Conservation (phyloP, 2,113 vertebrate species). For the Strix aluco region DNA sequence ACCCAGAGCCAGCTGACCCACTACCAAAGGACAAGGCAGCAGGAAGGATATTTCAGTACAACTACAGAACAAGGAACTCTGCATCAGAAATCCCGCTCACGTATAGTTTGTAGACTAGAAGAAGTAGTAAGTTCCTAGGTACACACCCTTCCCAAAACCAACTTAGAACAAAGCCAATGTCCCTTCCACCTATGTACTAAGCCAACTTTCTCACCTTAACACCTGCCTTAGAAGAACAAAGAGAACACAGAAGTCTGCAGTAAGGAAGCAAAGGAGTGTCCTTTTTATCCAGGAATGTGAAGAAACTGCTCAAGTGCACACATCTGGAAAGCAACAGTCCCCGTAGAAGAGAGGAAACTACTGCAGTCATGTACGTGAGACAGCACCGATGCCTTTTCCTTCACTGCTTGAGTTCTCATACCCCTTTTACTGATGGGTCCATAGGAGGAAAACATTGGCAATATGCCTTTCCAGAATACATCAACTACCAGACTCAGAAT, state of each 20-base stretch:
- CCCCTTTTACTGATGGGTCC: not conserved
- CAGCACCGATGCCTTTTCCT: not conserved
- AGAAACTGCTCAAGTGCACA: not conserved
- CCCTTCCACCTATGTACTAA: not conserved
- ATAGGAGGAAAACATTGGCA: not conserved
- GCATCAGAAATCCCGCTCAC: not conserved
- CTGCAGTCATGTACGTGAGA: not conserved
- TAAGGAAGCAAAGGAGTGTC: not conserved
- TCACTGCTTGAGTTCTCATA: not conserved
- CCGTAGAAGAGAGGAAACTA: not conserved
- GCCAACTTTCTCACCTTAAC: not conserved
- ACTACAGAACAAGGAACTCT: not conserved
- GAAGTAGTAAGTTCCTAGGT: not conserved
- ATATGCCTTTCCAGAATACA: accelerated
- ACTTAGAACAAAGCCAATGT: not conserved
- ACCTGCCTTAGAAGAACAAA: not conserved
- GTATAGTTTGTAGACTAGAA: not conserved
- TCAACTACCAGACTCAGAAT: not conserved
- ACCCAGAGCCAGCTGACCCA: not conserved
- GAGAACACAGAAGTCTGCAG: not conserved
- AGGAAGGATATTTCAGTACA: not conserved
- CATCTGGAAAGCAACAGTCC: not conserved
- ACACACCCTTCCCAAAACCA: not conserved
- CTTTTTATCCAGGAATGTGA: not conserved
- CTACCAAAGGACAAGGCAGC: not conserved